Evolutionary conservation across 2,888 invertebrate genomes (phyloP).

Genomic region (Oxycera nigricornis): DNA sequence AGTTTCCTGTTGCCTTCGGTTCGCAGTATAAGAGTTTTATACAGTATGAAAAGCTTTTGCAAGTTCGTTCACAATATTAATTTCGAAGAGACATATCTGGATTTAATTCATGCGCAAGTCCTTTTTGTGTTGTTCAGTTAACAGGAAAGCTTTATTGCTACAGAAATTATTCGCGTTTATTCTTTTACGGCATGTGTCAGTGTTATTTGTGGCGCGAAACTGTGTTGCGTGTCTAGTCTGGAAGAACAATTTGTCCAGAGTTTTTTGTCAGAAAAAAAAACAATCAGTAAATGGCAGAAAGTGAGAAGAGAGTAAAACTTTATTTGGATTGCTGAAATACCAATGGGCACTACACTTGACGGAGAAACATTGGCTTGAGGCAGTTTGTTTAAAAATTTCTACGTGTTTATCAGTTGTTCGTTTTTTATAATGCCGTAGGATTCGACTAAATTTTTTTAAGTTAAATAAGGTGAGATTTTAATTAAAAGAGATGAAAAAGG

Average conservation of each 20-base stretch:
- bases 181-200: slow-evolving; percentile 13
- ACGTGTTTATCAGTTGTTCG: not conserved
- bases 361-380: too few species aligned
- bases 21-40: not conserved
- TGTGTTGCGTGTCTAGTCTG: not conserved
- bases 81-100: too few species aligned
- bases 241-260: not conserved
- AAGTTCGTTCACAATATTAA: too few species aligned
- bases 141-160: slow-evolving; percentile 18
- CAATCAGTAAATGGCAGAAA: not conserved
- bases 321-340: not conserved
- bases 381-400: too few species aligned
- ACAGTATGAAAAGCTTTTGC: not conserved
- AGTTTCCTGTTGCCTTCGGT: not conserved
- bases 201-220: slow-evolving; percentile 1
- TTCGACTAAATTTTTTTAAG: not conserved
- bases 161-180: slow-evolving; percentile 3
- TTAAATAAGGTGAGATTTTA: not conserved
- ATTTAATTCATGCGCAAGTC: not conserved
- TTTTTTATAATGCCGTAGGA: not conserved
- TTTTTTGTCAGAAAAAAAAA: too few species aligned
- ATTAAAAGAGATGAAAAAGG: not conserved
- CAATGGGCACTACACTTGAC: too few species aligned
- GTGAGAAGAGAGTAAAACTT: not conserved
- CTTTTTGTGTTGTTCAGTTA: not conserved